Percentiles rank a stretch among this genome's conserved stretches.
Evolutionary conservation across 2,113 vertebrate genomes (phyloP).

Genomic region (Calyptomena viridis): DNA sequence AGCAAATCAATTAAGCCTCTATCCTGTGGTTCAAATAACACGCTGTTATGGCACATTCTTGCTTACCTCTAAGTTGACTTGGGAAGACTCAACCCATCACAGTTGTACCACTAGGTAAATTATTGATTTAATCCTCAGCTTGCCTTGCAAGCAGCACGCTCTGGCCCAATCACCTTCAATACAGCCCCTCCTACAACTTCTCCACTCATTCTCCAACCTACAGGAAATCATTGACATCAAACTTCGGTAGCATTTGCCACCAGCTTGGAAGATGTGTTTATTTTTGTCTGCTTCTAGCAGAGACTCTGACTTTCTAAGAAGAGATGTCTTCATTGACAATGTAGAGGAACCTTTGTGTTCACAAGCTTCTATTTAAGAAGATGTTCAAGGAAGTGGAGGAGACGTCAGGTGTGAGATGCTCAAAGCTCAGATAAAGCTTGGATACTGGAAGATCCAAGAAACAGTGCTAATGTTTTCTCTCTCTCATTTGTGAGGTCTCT

Average conservation of each 20-base stretch:
- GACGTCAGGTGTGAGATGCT: not conserved
- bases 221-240: not conserved
- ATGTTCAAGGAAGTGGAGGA: not conserved
- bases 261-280: not conserved
- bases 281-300: not conserved
- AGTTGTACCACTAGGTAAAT: not conserved
- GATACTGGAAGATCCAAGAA: not conserved
- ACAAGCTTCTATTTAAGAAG: not conserved
- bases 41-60: slow-evolving; percentile 26
- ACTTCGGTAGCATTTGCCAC: not conserved
- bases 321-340: not conserved
- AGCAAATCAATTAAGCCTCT: slow-evolving; percentile 78
- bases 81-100: not conserved
- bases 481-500: not conserved
- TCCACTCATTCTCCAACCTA: not conserved
- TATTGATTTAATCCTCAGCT: not conserved
- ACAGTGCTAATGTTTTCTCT: not conserved
- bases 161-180: not conserved
- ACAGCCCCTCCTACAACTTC: not conserved
- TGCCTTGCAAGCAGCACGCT: not conserved
- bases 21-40: slow-evolving; percentile 62
- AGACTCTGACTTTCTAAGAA: not conserved
- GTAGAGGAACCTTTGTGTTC: not conserved
- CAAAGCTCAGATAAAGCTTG: not conserved
- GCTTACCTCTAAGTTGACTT: slow-evolving; percentile 67